Evolutionary conservation across 2,888 invertebrate genomes (phyloP), one percentile per base, ranked within the genome.

Genomic region (Agrilus cyanescens): DNA sequence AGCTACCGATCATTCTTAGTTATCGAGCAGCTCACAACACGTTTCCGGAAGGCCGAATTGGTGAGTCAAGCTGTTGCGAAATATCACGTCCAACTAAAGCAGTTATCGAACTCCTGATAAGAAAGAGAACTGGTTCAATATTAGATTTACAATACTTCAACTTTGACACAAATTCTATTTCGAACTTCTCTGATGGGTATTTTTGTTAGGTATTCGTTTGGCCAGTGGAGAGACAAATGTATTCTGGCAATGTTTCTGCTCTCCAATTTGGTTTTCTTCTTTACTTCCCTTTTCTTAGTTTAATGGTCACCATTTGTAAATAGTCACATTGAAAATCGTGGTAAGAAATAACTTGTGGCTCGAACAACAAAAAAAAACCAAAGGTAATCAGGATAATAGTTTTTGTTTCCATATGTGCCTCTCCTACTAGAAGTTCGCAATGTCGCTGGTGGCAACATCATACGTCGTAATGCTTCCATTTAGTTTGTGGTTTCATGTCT

Each of bases 101-200:
- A 47, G 56, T 56, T 56, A 53, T 46, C 47, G 45, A 56, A 55
- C 53, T 54, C 53, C 51, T 53, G 52, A 52, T 54, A 53, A 51
- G 53, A 54, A 56, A 54, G 54, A 54, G 54, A 52, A 51, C 53
- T 51, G 50, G 53, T 53, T 53, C 51, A 50, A 53, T 56, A 56
- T 56, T 56, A 55, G 55, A 56, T 57, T 57, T 57, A 53, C 55
- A 55, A 52, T 57, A 51, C 55, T 54, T 55, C 49, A 57, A 55
- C 54, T 56, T 56, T 52, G 53, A 53, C 52, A 54, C 53, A 57
- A 55, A 57, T 57, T 54, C 50, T 47, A 52, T 56, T 54, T 49
- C 47, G 48, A 56, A 55, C 45, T 56, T 51, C 43, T 45, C 41
- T 44, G 51, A 48, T 50, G 43, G 46, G 41, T 37, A 40, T 37